Conservation (phyloP, 1,140 invertebrate genomes). For the Drosophila guanche region DNA sequence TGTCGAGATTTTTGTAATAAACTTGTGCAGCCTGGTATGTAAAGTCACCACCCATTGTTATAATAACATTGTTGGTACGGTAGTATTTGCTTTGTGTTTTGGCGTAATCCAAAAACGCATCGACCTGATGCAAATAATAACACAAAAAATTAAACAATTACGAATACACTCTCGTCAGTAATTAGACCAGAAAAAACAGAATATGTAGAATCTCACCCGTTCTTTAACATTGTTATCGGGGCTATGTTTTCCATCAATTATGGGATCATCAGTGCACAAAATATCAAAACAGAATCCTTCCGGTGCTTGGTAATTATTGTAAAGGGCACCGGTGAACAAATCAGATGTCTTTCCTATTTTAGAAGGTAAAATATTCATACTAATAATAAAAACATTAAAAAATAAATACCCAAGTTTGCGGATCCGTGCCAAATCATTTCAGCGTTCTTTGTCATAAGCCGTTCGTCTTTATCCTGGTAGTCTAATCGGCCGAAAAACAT, state of each 20-base stretch:
- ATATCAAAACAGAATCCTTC: constrained; percentile 95
- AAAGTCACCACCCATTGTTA: constrained; percentile 98
- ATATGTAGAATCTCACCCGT: constrained; percentile 84
- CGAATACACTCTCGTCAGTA: background rate
- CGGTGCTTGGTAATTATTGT: constrained; percentile 92
- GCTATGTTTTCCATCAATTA: constrained; percentile 89
- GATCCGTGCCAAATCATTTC: constrained; percentile 84
- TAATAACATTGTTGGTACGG: constrained; percentile 90
- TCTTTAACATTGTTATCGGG: constrained; percentile 89
- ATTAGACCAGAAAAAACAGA: background rate
- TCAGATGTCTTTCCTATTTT: constrained; percentile 82
- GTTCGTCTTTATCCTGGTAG: constrained; percentile 91
- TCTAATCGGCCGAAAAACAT: constrained; percentile 95
- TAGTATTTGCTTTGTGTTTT: constrained; percentile 86
- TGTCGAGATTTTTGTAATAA: constrained; percentile 95
- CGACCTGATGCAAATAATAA: constrained; percentile 84
- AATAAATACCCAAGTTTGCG: constrained; percentile 54
- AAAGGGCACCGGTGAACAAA: constrained; percentile 89
- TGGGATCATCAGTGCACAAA: constrained; percentile 91
- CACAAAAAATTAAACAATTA: constrained; percentile 35
- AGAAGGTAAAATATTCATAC: background rate
- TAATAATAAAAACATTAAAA: background rate
- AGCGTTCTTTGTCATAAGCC: constrained; percentile 86
- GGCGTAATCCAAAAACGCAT: constrained; percentile 86
- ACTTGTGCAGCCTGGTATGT: constrained; percentile 93